Evolutionary conservation across 2,113 vertebrate genomes (phyloP).

Genomic region (Rhinolophus ferrumequinum): DNA sequence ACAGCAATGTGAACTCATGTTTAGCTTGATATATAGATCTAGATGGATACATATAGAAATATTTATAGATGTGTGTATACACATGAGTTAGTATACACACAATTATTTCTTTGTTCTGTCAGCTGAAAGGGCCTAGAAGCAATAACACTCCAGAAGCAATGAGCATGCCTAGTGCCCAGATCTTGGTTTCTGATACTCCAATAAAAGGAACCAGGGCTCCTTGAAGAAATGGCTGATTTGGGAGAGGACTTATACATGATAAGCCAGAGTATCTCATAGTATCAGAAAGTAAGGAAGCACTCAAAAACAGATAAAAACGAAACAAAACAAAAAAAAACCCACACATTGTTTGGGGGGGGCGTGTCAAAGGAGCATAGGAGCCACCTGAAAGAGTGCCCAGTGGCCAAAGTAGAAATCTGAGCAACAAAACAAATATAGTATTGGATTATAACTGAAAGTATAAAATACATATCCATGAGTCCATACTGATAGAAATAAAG

Average conservation of each 20-base stretch:
- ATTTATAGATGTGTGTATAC: neutral
- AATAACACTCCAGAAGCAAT: neutral
- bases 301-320: neutral
- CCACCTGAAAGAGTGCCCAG: neutral
- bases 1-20: neutral
- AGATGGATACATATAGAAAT: neutral
- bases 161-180: neutral
- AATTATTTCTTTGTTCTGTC: neutral
- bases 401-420: neutral
- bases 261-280: neutral
- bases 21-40: neutral
- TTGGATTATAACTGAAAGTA: slow-evolving; percentile 21
- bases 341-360: neutral
- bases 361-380: neutral
- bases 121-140: neutral
- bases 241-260: neutral
- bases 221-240: slow-evolving; percentile 13
- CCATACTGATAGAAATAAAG: neutral
- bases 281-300: neutral
- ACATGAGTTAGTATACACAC: neutral
- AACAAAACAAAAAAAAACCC: neutral
- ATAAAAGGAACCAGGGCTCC: slow-evolving; percentile 4
- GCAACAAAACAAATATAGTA: neutral
- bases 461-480: neutral
- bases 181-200: neutral